A percentile compares a stretch with the other conserved stretches of the same genome.
Evolutionary conservation across 2,797 vertebrate species (phyloP).

Genomic region (Eulemur albifrons): DNA sequence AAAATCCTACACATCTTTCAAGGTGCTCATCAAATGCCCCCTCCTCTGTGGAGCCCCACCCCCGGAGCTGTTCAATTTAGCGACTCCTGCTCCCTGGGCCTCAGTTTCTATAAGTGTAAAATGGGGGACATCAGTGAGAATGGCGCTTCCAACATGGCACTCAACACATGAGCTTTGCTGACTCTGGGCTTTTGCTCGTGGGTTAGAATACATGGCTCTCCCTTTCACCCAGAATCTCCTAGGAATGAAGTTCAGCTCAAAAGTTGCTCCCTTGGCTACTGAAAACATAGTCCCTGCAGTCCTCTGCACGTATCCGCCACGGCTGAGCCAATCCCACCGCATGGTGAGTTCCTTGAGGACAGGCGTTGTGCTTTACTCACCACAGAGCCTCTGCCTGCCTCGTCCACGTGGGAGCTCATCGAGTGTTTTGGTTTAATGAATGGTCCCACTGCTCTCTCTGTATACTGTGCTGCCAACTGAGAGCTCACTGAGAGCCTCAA

Average conservation of each 20-base stretch:
- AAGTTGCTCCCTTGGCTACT: background rate
- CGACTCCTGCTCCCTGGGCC: background rate
- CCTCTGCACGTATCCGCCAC: rapidly evolving
- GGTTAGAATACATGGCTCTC: background rate
- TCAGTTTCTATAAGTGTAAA: background rate
- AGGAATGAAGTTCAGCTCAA: background rate
- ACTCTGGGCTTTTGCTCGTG: background rate
- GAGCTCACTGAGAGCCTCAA: background rate
- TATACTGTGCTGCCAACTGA: background rate
- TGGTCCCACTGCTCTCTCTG: background rate
- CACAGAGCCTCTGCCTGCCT: background rate
- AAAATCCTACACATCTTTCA: background rate
- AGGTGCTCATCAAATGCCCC: background rate
- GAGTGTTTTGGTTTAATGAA: background rate
- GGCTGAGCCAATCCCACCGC: background rate
- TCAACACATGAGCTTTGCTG: background rate
- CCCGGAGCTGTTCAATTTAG: background rate
- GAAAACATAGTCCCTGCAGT: background rate
- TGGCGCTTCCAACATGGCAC: background rate
- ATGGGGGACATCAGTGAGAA: background rate
- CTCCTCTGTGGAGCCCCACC: background rate
- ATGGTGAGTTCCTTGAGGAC: background rate
- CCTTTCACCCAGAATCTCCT: background rate
- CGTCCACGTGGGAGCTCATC: background rate
- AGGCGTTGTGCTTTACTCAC: background rate